Percentiles rank a stretch among this genome's conserved stretches.
These are phyloP conservation scores for Wiebesia pumilae DNA, from an alignment of 1,140 invertebrate genomes.

Conservation along the genomic window DNA sequence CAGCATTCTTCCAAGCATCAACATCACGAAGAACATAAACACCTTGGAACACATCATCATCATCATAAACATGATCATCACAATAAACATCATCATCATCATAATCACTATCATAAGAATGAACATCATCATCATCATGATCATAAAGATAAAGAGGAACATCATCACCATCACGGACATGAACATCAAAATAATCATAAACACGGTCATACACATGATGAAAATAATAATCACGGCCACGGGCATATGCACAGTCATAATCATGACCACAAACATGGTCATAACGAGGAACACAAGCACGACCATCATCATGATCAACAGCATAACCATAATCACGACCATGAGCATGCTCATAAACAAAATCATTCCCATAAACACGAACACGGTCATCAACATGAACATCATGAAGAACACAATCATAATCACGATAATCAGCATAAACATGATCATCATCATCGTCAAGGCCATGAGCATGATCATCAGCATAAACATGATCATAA, in stretches of 20 bases:
- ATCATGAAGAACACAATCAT: constrained; percentile 32
- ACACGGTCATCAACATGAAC: constrained; percentile 30
- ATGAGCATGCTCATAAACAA: constrained; percentile 37
- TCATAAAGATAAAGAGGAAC: constrained; percentile 44
- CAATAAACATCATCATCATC: constrained; percentile 50
- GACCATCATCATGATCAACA: constrained; percentile 34
- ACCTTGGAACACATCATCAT: constrained; percentile 48
- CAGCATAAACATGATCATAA: constrained; percentile 38
- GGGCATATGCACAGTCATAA: constrained; percentile 27
- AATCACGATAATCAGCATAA: constrained; percentile 29
- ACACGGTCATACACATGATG: constrained; percentile 30
- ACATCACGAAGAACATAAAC: constrained; percentile 49
- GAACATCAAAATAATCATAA: constrained; percentile 8
- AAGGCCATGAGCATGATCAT: constrained; percentile 41
- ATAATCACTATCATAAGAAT: constrained; percentile 47
- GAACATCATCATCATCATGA: constrained; percentile 51
- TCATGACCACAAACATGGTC: constrained; percentile 5
- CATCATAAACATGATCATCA: constrained; percentile 51
- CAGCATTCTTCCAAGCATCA: constrained; percentile 47
- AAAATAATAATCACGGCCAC: constrained; percentile 20
- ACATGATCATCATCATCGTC: constrained; percentile 21
- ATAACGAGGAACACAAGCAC: constrained; percentile 33
- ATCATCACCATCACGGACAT: constrained; percentile 49
- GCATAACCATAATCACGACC: constrained; percentile 28
- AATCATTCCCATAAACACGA: constrained; percentile 27